Evolutionary conservation across 2,888 invertebrate species (phyloP).

Genomic region (Cotesia congregata): DNA sequence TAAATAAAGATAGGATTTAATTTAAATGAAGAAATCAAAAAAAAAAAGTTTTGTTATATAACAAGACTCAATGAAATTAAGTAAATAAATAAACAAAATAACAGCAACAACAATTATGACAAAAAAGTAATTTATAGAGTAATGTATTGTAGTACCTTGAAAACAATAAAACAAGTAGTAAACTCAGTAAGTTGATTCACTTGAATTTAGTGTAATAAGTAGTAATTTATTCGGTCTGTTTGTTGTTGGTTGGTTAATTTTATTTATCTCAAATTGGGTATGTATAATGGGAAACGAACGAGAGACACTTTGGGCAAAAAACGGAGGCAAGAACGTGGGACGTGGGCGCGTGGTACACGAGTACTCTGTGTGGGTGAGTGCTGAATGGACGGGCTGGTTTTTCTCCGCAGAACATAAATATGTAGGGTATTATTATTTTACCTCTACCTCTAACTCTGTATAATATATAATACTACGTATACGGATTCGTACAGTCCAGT

Average conservation of each 20-base stretch:
- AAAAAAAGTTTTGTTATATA: no score
- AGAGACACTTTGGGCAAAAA: slow-evolving; percentile 17
- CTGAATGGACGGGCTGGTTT: slow-evolving; percentile 50
- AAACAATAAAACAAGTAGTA: background rate
- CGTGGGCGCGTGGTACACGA: slow-evolving; percentile 34
- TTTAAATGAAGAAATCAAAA: no score
- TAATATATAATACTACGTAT: background rate
- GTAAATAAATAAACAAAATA: no score
- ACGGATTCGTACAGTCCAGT: no score
- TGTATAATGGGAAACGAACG: slow-evolving; percentile 11
- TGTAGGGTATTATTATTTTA: slow-evolving; percentile 67
- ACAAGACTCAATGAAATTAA: no score
- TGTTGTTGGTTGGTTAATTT: background rate
- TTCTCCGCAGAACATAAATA: slow-evolving; percentile 66
- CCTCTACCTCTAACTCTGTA: slow-evolving; percentile 48
- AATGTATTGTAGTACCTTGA: no score
- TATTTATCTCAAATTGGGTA: background rate
- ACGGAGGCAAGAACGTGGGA: slow-evolving; percentile 35
- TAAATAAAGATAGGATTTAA: no score
- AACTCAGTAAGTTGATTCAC: slow-evolving; percentile 1
- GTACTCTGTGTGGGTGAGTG: background rate
- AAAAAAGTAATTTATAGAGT: no score
- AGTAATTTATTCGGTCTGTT: slow-evolving; percentile 27
- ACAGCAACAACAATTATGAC: no score
- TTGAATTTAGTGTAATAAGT: slow-evolving; percentile 17